phyloP scores from a whole-genome alignment of 2,888 invertebrate genomes.

The Melikaiella ostensackeni region DNA sequence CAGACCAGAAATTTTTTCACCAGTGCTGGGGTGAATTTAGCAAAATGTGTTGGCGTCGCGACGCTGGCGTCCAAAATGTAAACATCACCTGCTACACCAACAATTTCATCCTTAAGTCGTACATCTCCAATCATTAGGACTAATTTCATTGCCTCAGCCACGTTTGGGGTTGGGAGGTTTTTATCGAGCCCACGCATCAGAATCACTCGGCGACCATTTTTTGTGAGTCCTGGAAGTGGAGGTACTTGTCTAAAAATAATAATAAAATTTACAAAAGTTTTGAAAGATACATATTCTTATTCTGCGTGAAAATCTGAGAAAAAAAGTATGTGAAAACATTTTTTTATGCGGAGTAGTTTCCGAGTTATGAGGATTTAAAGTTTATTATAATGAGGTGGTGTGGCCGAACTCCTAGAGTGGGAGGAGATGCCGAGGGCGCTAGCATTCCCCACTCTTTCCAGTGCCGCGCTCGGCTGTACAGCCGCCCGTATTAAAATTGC shows the following conservation, averaged over 20 bases:
- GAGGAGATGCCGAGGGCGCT: too few species aligned
- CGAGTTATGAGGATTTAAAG: background rate
- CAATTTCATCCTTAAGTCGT: constrained; percentile 86
- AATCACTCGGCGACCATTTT: constrained; percentile 87
- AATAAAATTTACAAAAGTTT: background rate
- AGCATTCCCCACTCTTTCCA: background rate
- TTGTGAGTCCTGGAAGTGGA: constrained; percentile 89
- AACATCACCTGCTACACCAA: constrained; percentile 91
- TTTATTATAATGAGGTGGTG: background rate
- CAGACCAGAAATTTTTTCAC: constrained; percentile 92
- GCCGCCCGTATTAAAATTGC: background rate
- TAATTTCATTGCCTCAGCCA: constrained; percentile 89
- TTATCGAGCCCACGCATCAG: constrained; percentile 86
- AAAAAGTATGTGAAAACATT: background rate
- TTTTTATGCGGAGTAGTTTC: background rate
- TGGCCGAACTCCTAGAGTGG: background rate
- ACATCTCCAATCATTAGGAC: constrained; percentile 92
- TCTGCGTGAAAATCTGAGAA: background rate
- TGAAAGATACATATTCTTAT: background rate
- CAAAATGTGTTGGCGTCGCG: constrained; percentile 88
- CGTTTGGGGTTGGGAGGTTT: constrained; percentile 84
- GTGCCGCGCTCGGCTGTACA: background rate
- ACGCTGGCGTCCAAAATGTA: constrained; percentile 89
- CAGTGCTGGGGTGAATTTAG: constrained; percentile 89
- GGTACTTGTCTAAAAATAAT: constrained; percentile 84